A percentile compares a stretch with the other conserved stretches of the same genome.
These are phyloP conservation scores for Hippocampus kuda DNA, from an alignment of 2,797 vertebrate species.

Conservation along the genomic window DNA sequence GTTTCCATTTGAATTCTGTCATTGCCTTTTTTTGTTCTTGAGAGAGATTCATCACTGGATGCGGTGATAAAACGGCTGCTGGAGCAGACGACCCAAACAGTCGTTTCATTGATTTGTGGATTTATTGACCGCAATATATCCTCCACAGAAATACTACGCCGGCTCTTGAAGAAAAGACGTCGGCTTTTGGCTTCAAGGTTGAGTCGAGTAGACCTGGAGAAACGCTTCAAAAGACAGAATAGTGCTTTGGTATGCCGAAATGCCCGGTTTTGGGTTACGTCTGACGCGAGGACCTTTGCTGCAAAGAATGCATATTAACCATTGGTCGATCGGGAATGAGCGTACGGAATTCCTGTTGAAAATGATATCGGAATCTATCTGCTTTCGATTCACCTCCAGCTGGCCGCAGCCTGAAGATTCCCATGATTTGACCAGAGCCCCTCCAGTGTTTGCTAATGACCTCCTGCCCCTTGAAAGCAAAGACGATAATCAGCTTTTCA, in stretches of 20 bases:
- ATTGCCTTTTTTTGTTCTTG: constrained; percentile 23
- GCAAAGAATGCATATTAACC: constrained; percentile 63
- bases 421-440: constrained; percentile 36
- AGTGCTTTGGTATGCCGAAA: constrained; percentile 59
- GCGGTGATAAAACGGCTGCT: constrained; percentile 9
- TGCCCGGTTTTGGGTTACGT: constrained; percentile 61
- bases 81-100: constrained; percentile 25
- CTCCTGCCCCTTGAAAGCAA: constrained; percentile 47
- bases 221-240: constrained; percentile 43
- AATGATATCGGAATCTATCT: constrained; percentile 63
- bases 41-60: not conserved
- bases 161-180: constrained; percentile 40
- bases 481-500: constrained; percentile 52
- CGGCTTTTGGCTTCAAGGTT: constrained; percentile 35
- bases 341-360: constrained; percentile 40
- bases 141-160: constrained; percentile 9
- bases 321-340: constrained; percentile 58
- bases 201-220: constrained; percentile 47
- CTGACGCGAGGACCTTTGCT: constrained; percentile 52
- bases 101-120: constrained; percentile 4
- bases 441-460: constrained; percentile 49
- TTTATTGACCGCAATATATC: constrained; percentile 6
- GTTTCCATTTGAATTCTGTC: constrained; percentile 42
- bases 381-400: constrained; percentile 56
- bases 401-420: constrained; percentile 30